Base-by-base conservation (phyloP, 2,797 vertebrate genomes). In the Pseudotriccus pelzelni region DNA sequence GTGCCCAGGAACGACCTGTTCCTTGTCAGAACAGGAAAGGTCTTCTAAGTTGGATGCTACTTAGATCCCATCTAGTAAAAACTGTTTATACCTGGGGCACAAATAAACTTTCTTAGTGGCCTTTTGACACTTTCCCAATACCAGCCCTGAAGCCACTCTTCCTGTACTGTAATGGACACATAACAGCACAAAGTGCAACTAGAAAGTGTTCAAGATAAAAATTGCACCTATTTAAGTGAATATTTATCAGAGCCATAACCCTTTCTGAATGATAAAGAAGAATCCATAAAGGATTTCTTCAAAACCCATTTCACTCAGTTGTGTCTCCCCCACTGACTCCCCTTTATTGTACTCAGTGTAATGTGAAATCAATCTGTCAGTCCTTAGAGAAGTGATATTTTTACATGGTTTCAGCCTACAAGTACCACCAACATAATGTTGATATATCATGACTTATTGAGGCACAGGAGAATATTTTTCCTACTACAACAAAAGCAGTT, bases 101-200 rank as follows among this genome's bases (percentile, higher is more conserved):
- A 49, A n/a, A 73, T 41, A 52, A 30, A 44, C 25, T 11, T 19
- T 28, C 41, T 56, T 53, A 19, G 15, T 4, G 22, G 19, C n/a
- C 34, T 86, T 44, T 8, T 14, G 22, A 53, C 23, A 59, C 30
- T 59, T 41, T 20, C 17, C 22, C 47, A 67, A 25, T 3, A 36
- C 9, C 6, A 1, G 4, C 23, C 32, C 56, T 64, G 22, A 74
- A 59, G 52, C 36, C 53, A 9, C 39, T n/a, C 28, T 9, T 50
- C 8, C 30, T 62, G 20, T 47, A 19, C 46, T 21, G 7, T 14
- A 72, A 44, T 0, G 78, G 20, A 36, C 37, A 84, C 3, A 0
- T 3, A 28, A 25, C 12, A 55, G 8, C n/a, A 41, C 1, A 0
- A 44, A 60, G 9, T 0, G 0, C 47, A 75, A 19, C 28, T 13